Conservation (phyloP, 2,797 vertebrate genomes). For the Notolabrus celidotus region DNA sequence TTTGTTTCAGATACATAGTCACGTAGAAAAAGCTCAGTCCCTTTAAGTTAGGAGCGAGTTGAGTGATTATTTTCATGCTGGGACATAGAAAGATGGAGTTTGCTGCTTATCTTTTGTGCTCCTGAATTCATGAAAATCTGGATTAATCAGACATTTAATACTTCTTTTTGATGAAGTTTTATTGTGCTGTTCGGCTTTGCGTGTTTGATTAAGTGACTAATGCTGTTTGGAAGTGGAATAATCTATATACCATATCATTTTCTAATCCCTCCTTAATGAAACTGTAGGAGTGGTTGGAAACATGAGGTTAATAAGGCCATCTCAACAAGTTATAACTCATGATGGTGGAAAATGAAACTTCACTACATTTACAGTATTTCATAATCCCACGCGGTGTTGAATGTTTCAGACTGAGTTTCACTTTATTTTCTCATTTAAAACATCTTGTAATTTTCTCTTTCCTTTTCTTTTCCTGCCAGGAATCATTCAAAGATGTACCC, state of each 20-base stretch:
- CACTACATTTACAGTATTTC: constrained; percentile 12
- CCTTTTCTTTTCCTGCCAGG: constrained; percentile 75
- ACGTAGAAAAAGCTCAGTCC: background rate
- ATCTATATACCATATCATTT: constrained; percentile 57
- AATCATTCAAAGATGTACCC: constrained; percentile 90
- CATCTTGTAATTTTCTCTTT: constrained; percentile 26
- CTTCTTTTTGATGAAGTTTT: background rate
- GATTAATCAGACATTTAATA: background rate
- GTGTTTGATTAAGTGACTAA: constrained; percentile 38
- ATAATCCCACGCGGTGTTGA: constrained; percentile 10
- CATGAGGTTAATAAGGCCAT: constrained; percentile 50
- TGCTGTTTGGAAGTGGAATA: constrained; percentile 20
- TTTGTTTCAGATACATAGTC: background rate
- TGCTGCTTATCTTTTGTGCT: background rate
- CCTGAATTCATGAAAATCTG: background rate
- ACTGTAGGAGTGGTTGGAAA: constrained; percentile 36
- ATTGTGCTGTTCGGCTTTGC: constrained; percentile 20
- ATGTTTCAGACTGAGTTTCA: constrained; percentile 26
- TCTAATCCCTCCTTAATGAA: constrained; percentile 52
- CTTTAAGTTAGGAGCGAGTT: background rate
- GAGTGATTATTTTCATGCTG: background rate
- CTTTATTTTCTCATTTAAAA: constrained; percentile 14
- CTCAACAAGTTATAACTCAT: constrained; percentile 45
- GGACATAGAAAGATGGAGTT: background rate
- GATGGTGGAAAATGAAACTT: constrained; percentile 39